A percentile compares a stretch with the other conserved stretches of the same genome.
These are phyloP conservation scores for Dryoscopus gambensis DNA, from an alignment of 2,113 vertebrate genomes.

Conservation along the genomic window DNA sequence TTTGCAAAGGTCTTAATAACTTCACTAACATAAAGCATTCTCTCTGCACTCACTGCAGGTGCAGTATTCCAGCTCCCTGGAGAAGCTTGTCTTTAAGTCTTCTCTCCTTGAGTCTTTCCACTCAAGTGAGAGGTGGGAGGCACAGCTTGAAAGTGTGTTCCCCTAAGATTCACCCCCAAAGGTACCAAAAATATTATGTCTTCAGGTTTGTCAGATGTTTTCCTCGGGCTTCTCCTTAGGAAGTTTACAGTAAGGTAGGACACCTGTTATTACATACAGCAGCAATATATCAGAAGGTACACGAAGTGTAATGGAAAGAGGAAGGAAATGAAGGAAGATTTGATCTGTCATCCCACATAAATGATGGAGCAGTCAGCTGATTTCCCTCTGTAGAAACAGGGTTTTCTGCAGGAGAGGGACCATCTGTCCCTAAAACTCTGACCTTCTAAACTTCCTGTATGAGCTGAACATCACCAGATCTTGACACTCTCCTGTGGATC, in stretches of 20 bases:
- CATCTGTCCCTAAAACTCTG: not conserved
- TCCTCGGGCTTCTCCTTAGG: not conserved
- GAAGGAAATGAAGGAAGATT: constrained; percentile 42
- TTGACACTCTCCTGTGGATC: not conserved
- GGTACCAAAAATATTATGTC: not conserved
- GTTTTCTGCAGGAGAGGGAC: not conserved
- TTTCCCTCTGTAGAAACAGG: not conserved
- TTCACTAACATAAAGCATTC: constrained; percentile 54
- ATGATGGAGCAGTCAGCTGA: not conserved
- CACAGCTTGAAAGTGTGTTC: constrained; percentile 2
- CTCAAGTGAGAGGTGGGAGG: constrained; percentile 5
- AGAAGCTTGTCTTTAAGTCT: constrained; percentile 4
- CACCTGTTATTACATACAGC: not conserved
- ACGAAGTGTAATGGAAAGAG: not conserved
- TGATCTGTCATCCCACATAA: not conserved
- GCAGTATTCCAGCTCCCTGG: constrained; percentile 22
- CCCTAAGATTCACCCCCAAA: not conserved
- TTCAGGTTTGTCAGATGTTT: constrained; percentile 32
- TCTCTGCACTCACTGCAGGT: constrained; percentile 52
- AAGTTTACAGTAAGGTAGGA: not conserved
- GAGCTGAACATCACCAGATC: not conserved
- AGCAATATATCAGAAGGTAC: constrained; percentile 18
- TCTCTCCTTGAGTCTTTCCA: constrained; percentile 36
- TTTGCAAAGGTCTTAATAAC: constrained; percentile 24
- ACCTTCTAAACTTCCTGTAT: not conserved